Conservation (phyloP, 2,113 vertebrate genomes). For the Forbesichthys agassizii region DNA sequence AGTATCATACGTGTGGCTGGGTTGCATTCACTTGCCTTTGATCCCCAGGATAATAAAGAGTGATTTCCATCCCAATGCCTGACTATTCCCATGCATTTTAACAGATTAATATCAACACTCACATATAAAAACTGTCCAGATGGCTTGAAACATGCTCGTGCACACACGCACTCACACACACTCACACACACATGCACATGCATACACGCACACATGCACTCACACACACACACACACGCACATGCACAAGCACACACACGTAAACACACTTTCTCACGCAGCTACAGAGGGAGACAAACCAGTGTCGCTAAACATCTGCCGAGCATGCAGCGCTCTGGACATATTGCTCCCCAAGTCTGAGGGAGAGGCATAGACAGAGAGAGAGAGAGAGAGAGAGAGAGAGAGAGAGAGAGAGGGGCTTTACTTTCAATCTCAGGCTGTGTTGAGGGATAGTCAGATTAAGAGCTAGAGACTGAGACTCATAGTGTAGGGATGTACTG, state of each 20-base stretch:
- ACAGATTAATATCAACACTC: slow-evolving; percentile 82
- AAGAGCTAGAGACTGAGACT: slow-evolving; percentile 52
- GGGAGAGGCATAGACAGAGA: slow-evolving; percentile 41
- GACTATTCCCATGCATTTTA: slow-evolving; percentile 59
- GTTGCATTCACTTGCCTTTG: slow-evolving; percentile 52
- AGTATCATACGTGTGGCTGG: slow-evolving; percentile 14
- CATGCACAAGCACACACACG: slow-evolving; percentile 31
- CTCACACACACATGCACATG: slow-evolving; percentile 24
- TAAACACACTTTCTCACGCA: slow-evolving; percentile 2
- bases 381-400: slow-evolving; percentile 22
- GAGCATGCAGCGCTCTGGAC: slow-evolving; percentile 51
- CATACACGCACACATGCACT: slow-evolving; percentile 38
- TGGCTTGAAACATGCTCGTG: slow-evolving; percentile 58
- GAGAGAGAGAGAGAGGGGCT: slow-evolving; percentile 17
- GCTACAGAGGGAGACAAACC: slow-evolving; percentile 47
- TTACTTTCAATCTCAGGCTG: slow-evolving; percentile 63
- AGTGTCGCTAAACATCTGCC: slow-evolving; percentile 69
- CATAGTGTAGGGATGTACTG: slow-evolving; percentile 53
- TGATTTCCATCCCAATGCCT: slow-evolving; percentile 57
- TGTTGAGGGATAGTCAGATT: slow-evolving; percentile 69
- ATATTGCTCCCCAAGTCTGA: slow-evolving; percentile 59
- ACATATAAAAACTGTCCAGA: slow-evolving; percentile 74
- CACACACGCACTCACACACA: slow-evolving; percentile 8
- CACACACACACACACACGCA: slow-evolving; percentile 6
- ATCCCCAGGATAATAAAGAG: slow-evolving; percentile 60